A percentile compares a stretch with the other conserved stretches of the same genome.
These are phyloP conservation scores for Colletes latitarsis DNA, from an alignment of 1,140 invertebrate genomes.

Conservation along the genomic window DNA sequence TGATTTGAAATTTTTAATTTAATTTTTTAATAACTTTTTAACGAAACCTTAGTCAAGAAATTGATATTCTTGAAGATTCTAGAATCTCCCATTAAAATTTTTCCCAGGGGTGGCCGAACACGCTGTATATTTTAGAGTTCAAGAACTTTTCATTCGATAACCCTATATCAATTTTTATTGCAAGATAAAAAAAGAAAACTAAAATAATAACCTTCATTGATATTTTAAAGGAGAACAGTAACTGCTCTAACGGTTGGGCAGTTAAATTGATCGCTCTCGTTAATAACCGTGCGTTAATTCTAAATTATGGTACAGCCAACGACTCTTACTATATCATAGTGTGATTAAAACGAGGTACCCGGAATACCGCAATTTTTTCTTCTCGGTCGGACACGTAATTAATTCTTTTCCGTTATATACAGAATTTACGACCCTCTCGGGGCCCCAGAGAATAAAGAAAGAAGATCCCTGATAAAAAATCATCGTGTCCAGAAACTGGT, in stretches of 20 bases:
- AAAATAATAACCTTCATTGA: neutral
- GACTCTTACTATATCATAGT: neutral
- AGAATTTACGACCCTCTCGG: neutral
- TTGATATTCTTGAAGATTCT: no score
- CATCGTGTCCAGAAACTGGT: constrained; percentile 11
- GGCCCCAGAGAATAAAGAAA: neutral
- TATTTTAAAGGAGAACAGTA: neutral
- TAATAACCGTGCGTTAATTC: neutral
- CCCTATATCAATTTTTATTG: neutral
- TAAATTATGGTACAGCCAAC: neutral
- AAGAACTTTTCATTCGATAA: no score
- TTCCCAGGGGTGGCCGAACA: no score
- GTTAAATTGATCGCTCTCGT: neutral
- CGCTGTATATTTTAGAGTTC: no score
- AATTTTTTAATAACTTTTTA: no score
- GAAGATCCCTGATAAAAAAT: neutral
- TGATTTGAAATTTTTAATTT: no score
- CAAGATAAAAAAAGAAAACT: neutral
- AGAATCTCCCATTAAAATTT: no score
- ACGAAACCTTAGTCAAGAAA: no score
- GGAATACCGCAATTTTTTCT: neutral
- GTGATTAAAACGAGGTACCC: neutral
- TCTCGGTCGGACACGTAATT: neutral
- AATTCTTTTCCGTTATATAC: neutral
- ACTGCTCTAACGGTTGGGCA: no score